Percentiles rank a stretch among this genome's conserved stretches.
phyloP scores from a whole-genome alignment of 2,797 vertebrate species.

The Silurus lanzhouensis region DNA sequence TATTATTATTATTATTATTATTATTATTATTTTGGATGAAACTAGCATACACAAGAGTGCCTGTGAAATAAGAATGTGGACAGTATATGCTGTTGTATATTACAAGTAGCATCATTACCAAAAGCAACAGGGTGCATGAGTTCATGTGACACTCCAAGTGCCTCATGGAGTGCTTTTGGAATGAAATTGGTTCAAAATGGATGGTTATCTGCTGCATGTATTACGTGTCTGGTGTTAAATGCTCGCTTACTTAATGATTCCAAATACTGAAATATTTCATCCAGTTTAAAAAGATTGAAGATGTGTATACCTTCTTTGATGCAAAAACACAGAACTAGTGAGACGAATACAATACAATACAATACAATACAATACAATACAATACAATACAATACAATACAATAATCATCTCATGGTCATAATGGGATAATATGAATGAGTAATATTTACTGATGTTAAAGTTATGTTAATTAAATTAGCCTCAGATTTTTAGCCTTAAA shows the following conservation, averaged over 20 bases:
- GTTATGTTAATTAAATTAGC: not conserved
- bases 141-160: not conserved
- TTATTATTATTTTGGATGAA: not conserved
- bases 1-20: not conserved
- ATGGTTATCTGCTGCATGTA: not conserved
- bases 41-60: not conserved
- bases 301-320: not conserved
- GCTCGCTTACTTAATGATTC: not conserved
- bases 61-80: not conserved
- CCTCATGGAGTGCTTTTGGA: not conserved
- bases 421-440: not conserved
- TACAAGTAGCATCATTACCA: not conserved
- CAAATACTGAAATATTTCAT: too few species aligned
- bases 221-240: not conserved
- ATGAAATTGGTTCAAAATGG: not conserved
- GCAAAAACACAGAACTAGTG: not conserved
- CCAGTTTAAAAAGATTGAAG: not conserved
- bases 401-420: not conserved
- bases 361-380: not conserved
- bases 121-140: not conserved
- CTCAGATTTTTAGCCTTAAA: too few species aligned
- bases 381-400: too few species aligned
- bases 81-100: not conserved
- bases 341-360: not conserved
- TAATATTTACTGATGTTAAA: not conserved